Conservation (phyloP, 2,113 vertebrate species). For the Anser brachyrhynchus region DNA sequence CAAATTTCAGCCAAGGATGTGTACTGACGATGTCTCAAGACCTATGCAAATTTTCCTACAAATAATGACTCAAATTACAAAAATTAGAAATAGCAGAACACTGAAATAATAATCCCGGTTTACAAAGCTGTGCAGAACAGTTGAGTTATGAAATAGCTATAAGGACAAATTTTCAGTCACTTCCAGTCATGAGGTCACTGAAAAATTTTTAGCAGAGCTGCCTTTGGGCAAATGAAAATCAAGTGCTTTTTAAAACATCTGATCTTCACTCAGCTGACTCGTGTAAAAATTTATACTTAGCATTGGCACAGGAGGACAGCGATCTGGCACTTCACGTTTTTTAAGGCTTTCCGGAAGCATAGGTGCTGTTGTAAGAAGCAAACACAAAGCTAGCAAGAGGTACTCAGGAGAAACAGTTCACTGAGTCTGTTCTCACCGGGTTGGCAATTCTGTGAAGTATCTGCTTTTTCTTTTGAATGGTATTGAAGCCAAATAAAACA, state of each 20-base stretch:
- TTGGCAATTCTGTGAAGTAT: neutral
- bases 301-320: conserved; percentile 18
- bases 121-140: neutral
- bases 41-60: neutral
- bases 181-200: neutral
- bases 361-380: neutral
- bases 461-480: neutral
- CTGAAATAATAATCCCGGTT: neutral
- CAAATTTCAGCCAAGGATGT: neutral
- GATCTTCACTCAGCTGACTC: neutral
- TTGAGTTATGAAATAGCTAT: neutral
- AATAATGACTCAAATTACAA: conserved; percentile 13
- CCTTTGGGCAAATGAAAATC: conserved; percentile 7
- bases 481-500: neutral
- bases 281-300: conserved; percentile 19
- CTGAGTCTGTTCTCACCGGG: neutral
- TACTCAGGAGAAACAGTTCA: neutral
- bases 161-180: neutral
- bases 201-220: neutral
- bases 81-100: neutral
- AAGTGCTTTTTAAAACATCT: neutral
- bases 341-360: neutral
- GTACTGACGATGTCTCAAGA: neutral
- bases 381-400: neutral
- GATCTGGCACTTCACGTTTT: neutral